phyloP scores from a whole-genome alignment of 2,888 invertebrate genomes.

The Resseliella maxima region DNA sequence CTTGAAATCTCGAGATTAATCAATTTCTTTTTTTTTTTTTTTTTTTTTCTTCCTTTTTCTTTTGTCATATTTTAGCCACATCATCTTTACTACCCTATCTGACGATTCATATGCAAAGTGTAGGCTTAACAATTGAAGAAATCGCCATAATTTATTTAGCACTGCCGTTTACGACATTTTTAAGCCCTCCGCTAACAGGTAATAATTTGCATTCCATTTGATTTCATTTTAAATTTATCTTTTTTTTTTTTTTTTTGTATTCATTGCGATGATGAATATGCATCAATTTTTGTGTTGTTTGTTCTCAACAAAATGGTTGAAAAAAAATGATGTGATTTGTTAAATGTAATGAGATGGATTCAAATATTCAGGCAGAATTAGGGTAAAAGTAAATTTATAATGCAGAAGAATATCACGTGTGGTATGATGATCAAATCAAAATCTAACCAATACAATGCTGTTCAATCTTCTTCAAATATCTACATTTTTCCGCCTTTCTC shows the following conservation, averaged over 20 bases:
- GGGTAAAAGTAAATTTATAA: no score
- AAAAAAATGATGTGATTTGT: no score
- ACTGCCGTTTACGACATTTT: conserved; percentile 85
- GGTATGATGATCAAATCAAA: background rate
- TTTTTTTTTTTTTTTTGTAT: background rate
- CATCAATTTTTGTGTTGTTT: no score
- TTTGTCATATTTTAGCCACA: conserved; percentile 72
- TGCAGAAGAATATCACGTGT: no score
- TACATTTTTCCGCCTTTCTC: no score
- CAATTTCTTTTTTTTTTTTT: background rate
- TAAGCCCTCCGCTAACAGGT: conserved; percentile 87
- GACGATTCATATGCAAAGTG: conserved; percentile 89
- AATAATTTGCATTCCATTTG: conserved; percentile 62
- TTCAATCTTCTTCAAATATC: no score
- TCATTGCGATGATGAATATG: background rate
- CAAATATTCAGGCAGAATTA: no score
- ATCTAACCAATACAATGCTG: background rate
- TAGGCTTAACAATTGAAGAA: conserved; percentile 87
- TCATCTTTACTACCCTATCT: conserved; percentile 87
- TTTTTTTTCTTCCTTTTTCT: background rate
- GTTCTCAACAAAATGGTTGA: no score
- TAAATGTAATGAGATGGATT: no score
- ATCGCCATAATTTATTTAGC: conserved; percentile 88
- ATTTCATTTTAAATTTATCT: background rate
- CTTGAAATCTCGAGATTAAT: background rate